Conservation (phyloP, 2,113 vertebrate species). For the Hippocampus mohnikei region DNA sequence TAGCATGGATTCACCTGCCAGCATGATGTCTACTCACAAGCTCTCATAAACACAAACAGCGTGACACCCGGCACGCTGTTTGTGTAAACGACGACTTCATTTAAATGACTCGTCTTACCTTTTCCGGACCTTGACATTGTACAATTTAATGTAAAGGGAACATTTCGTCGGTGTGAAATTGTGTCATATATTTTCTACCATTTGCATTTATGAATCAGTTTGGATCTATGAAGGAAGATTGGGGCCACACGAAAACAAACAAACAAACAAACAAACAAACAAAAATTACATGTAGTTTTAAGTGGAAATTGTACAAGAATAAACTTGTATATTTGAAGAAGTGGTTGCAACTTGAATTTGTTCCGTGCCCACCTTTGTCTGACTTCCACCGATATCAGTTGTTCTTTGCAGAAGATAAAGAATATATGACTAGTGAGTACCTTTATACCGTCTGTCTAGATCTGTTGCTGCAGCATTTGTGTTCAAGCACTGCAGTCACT, state of each 20-base stretch:
- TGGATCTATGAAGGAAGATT: background rate
- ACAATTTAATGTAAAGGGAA: background rate
- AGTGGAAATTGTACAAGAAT: too few species aligned
- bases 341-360: too few species aligned
- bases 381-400: too few species aligned
- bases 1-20: slow-evolving; percentile 57
- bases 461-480: too few species aligned
- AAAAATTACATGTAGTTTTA: too few species aligned
- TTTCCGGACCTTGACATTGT: background rate
- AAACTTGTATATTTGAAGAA: too few species aligned
- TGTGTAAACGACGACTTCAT: background rate
- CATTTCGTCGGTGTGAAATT: background rate
- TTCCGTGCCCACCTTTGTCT: too few species aligned
- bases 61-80: slow-evolving; percentile 11
- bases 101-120: background rate
- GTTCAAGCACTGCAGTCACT: too few species aligned
- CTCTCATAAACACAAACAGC: slow-evolving; percentile 52
- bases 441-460: too few species aligned
- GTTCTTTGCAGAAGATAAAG: too few species aligned
- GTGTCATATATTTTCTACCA: background rate
- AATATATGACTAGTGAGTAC: too few species aligned
- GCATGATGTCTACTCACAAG: slow-evolving; percentile 48
- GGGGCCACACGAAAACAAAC: background rate
- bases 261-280: background rate
- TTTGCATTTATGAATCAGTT: background rate